phyloP scores from a whole-genome alignment of 2,888 invertebrate genomes.

The Muschampia plurimacula region DNA sequence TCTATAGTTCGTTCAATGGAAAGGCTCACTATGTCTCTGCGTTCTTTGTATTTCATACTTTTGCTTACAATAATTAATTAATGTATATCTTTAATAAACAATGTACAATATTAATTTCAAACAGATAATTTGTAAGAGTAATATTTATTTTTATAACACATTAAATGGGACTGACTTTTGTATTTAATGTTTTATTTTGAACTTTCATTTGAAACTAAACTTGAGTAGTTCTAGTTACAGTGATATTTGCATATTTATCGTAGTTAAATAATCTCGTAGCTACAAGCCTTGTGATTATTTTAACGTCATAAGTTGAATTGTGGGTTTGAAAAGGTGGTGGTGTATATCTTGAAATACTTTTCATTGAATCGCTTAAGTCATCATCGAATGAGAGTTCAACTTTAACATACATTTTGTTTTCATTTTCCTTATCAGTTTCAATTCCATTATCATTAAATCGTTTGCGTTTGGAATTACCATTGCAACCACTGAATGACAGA shows the following conservation, averaged over 20 bases:
- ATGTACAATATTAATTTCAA: neutral
- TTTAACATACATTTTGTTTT: slow-evolving; percentile 48
- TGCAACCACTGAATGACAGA: slow-evolving; percentile 59
- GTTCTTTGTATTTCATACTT: too few relatives aligned
- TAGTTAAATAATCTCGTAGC: slow-evolving; percentile 34
- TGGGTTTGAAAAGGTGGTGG: neutral
- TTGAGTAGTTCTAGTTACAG: slow-evolving; percentile 33
- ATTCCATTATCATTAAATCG: slow-evolving; percentile 35
- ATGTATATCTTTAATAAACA: neutral
- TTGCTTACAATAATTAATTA: too few relatives aligned
- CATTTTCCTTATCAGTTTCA: slow-evolving; percentile 29
- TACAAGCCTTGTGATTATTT: neutral
- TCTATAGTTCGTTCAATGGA: too few relatives aligned
- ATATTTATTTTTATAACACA: slow-evolving; percentile 18
- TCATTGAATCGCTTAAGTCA: slow-evolving; percentile 45
- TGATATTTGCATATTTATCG: slow-evolving; percentile 31
- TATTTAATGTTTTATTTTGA: slow-evolving; percentile 14
- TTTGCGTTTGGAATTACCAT: slow-evolving; percentile 48
- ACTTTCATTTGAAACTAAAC: neutral
- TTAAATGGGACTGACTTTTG: slow-evolving; percentile 12
- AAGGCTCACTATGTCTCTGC: too few relatives aligned
- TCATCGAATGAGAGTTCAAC: slow-evolving; percentile 55
- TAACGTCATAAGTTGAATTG: neutral
- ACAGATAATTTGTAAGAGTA: neutral
- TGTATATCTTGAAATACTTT: neutral